Conservation (phyloP, 2,797 vertebrate genomes). For the Lepilemur ruficaudatus region DNA sequence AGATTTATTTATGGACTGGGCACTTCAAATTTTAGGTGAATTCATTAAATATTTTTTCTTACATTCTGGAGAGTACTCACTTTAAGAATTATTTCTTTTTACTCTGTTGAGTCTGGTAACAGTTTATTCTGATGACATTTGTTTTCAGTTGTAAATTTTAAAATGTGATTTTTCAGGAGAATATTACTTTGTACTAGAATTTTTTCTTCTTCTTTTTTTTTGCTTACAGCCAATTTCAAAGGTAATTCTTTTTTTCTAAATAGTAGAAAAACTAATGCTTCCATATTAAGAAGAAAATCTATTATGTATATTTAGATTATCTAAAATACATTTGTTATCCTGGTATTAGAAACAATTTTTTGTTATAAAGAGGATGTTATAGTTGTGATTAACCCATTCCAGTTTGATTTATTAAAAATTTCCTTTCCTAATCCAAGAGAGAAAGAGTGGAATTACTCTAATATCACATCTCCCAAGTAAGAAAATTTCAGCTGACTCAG, state of each 20-base stretch:
- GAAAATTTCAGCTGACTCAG: conserved; percentile 15
- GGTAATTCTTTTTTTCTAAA: conserved; percentile 51
- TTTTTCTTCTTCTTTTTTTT: not conserved
- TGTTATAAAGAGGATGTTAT: conserved; percentile 10
- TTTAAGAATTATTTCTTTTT: conserved; percentile 51
- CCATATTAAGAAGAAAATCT: conserved; percentile 46
- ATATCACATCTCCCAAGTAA: not conserved
- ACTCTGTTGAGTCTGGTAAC: conserved; percentile 18
- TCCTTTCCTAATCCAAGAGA: conserved; percentile 17
- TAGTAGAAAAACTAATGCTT: not conserved
- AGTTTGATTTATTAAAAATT: conserved; percentile 46
- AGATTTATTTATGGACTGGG: conserved; percentile 81
- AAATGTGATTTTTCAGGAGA: conserved; percentile 19
- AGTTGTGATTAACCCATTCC: not conserved
- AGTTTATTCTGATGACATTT: conserved; percentile 50
- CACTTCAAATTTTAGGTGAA: conserved; percentile 73
- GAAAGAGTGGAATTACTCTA: conserved; percentile 24
- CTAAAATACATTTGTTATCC: conserved; percentile 16
- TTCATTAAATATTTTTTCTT: conserved; percentile 74
- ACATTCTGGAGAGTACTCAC: conserved; percentile 66
- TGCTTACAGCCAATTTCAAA: conserved; percentile 33
- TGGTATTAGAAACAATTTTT: conserved; percentile 14
- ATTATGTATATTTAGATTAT: conserved; percentile 15
- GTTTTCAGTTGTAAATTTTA: conserved; percentile 6
- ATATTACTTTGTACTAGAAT: not conserved